phyloP scores from a whole-genome alignment of 2,797 vertebrate species.

The Ctenopoma kingsleyae region DNA sequence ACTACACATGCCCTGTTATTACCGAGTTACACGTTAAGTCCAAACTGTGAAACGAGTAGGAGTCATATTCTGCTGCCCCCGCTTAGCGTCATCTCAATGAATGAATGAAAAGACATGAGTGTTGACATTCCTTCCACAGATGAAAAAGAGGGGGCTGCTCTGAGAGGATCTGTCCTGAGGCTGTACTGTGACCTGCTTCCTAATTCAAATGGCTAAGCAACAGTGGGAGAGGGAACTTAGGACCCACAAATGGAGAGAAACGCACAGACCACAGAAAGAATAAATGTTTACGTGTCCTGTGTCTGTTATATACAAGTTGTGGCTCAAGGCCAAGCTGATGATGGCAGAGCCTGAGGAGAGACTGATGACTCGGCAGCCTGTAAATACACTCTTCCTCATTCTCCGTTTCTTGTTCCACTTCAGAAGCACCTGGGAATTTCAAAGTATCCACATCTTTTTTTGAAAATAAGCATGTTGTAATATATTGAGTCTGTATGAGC shows the following conservation, averaged over 20 bases:
- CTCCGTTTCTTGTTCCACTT: slow-evolving; percentile 45
- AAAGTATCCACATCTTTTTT: slow-evolving; percentile 1
- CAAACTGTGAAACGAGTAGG: background rate
- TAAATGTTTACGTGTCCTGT: background rate
- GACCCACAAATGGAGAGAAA: slow-evolving; percentile 20
- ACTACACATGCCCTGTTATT: background rate
- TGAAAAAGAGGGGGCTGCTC: slow-evolving; percentile 3
- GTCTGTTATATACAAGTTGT: background rate
- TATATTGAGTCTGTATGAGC: no score
- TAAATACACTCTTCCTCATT: slow-evolving; percentile 40
- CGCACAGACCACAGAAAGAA: background rate
- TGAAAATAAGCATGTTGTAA: background rate
- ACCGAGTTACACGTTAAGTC: background rate
- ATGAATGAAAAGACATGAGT: slow-evolving; percentile 37
- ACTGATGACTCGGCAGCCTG: slow-evolving; percentile 59
- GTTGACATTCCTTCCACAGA: slow-evolving; percentile 51
- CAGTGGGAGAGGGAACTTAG: slow-evolving; percentile 4
- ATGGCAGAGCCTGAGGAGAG: slow-evolving; percentile 33
- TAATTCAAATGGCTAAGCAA: slow-evolving; percentile 41
- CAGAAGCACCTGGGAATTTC: slow-evolving; percentile 12
- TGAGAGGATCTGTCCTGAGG: slow-evolving; percentile 24
- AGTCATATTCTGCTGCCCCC: background rate
- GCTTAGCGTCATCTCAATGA: background rate
- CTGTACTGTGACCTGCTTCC: slow-evolving; percentile 60
- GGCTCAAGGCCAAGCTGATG: slow-evolving; percentile 10